Evolutionary conservation across 2,113 vertebrate genomes (phyloP), one percentile per base, ranked within the genome.

Genomic region (Tragelaphus scriptus): DNA sequence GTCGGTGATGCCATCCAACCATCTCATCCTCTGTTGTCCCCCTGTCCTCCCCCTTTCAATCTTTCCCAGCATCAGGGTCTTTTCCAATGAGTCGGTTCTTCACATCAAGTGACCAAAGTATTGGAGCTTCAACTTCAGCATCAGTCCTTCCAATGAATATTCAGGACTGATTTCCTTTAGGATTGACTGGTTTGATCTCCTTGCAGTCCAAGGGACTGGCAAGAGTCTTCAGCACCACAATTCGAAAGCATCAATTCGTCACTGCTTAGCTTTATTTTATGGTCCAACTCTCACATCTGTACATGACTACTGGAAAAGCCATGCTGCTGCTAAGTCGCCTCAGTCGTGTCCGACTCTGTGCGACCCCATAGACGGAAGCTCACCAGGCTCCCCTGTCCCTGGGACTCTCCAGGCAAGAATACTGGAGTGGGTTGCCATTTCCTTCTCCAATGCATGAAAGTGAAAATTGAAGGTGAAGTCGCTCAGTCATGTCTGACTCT

Each of bases 201-300:
- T 40, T 25, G 36, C n/a, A 23, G 36, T 25, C 21, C 68, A 36
- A 36, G 5, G 36, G 68, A 13, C n/a, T 75, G 21, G 6, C 68
- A 13, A 40, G 19, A 23, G 68, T 75, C 36, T 40, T 75, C 21
- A 44, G 71, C 21, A 44, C 36, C 1, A 0, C 36, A 44, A 1
- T 44, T 44, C 4, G 1, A 44, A 25, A 44, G 36, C 71, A 25
- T 25, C 21, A 25, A 0, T 44, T 75, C 36, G 7, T 44, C 21
- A 25, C 1, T 7, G 5, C 71, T 44, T 36, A 75, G 71, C 36
- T 36, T 40, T 75, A 3, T 25, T 40, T 75, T 44, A 44, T 0
- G 11, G 71, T 44, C 71, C 21, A 25, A 0, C 21, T 40, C 36
- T 23, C 36, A 25, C 71, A 75, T 75, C 36, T 14, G 21, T 12